Evolutionary conservation across 2,888 invertebrate species (phyloP), one percentile per base, ranked within the genome.

Genomic region (Lysandra coridon): DNA sequence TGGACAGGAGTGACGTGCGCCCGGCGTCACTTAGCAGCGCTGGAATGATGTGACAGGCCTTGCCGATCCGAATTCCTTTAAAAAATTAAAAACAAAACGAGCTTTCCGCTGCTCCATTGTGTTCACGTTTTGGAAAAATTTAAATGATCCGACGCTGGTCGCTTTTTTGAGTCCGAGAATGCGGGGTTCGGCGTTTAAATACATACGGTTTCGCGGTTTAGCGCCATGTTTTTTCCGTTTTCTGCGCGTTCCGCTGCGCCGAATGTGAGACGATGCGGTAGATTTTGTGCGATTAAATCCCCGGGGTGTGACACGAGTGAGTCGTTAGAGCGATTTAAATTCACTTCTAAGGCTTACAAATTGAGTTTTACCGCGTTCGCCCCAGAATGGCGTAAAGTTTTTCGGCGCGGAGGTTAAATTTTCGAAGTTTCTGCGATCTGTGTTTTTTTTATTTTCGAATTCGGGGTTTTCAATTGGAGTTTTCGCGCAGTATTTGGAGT

Each of bases 151-250:
- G 89, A 87, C 86, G 87, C 88, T 90, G 90, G 88, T 87, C 87
- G 88, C 87, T 92, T 94, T 93, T 94, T 93, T 91, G 87, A 88
- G 88, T 86, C 81, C 85, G 87, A 90, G 90, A 90, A 92, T 93
- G 90, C 91, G 88, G 89, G 87, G 88, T 91, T 92, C 91, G 92
- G 94, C 94, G 94, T 94, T 94, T 93, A 93, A 94, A 93, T 93
- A 94, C 94, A 94, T 92, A 92, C 90, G 86, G 90, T 89, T 92
- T 94, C 93, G 92, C 93, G 91, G 93, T 90, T 94, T 93, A 94
- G 94, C 94, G 94, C 94, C 94, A 93, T 94, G 93, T 94, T 94
- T 94, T 93, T 93, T 93, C 92, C 90, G 90, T 93, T 94, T 93
- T 93, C 92, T 92, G 91, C 89, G 90, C 92, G 92, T 93, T 93